Base-by-base conservation (phyloP, 1,140 invertebrate species). In the Drosophila takahashii region DNA sequence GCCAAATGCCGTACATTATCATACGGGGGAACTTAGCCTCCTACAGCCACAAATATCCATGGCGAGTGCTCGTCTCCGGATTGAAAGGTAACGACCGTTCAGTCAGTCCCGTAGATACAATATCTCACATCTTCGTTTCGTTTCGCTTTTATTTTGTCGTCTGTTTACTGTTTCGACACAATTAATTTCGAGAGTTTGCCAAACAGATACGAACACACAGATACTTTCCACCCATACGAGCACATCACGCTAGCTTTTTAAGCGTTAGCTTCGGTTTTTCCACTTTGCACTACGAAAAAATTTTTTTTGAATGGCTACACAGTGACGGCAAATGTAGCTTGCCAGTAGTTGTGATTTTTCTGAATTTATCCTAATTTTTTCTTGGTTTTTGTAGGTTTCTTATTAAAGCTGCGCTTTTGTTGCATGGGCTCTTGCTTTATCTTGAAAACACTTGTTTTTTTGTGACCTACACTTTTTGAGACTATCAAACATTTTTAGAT, bases 21-120 rank as follows among this genome's bases (percentile, higher is more conserved):
- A 96, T 97, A 85, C 94, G 96, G 92, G 96, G 96, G 93, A 97
- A 97, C 94, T 94, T 97, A 92, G 95, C 96, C 91, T 96, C 96
- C 51, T 97, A 96, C 92, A 95, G 95, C 92, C 95, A 96, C 92
- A 95, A 95, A 93, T 96, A 96, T 93, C 96, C 96, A 92, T 96
- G 96, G 96, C 94, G 96, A 92, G 96, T 97, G 77, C 94, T 96
- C 80, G 96, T 97, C 77, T 96, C 96, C 87, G 96, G 96, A 92
- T 93, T 97, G 79, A 96, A 96, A 96, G 95, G 95, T 96, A 92
- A 92, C 66, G 72, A 60, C 59, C 44, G 10, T 16, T 37, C n/a
- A 41, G 26, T 37, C n/a, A 41, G 26, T 27, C 32, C 18, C 26
- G 47, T 67, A 45, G 16, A 56, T 29, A 45, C 37, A 53, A 11